Percentiles rank a stretch among this genome's conserved stretches.
Conservation (phyloP, 2,113 vertebrate species). For the Pelmatolapia mariae region DNA sequence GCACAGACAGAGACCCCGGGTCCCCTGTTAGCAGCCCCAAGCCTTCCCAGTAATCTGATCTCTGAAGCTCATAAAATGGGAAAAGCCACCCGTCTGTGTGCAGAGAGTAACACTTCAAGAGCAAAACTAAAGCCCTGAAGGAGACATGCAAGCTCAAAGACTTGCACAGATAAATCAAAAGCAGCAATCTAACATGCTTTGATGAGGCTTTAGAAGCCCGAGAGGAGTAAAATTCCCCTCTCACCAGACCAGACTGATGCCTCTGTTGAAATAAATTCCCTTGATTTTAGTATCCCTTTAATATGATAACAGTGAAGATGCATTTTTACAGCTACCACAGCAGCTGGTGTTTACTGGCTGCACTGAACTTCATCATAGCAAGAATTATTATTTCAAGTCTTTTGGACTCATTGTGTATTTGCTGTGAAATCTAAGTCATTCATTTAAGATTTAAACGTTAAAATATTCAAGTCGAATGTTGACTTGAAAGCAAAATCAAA, state of each 20-base stretch:
- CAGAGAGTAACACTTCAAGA: slow-evolving; percentile 2
- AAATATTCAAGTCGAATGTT: not conserved
- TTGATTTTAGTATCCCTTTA: not conserved
- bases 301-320: not conserved
- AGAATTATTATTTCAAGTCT: not conserved
- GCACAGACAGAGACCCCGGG: slow-evolving; percentile 26
- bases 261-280: not conserved
- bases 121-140: not conserved
- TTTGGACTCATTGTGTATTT: not conserved
- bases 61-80: slow-evolving; percentile 34
- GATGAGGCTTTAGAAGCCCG: rapidly evolving
- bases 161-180: not conserved
- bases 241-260: not conserved
- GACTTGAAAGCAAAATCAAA: not conserved
- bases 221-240: not conserved
- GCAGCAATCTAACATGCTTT: not conserved
- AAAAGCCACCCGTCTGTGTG: slow-evolving; percentile 33
- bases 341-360: not conserved
- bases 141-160: not conserved
- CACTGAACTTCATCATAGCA: not conserved
- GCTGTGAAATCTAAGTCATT: not conserved
- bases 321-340: not conserved
- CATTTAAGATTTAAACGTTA: not conserved
- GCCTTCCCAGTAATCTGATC: slow-evolving; percentile 58
- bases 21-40: slow-evolving; percentile 29